Percentiles rank a stretch among this genome's conserved stretches.
These are phyloP conservation scores for Argyrosomus regius DNA, from an alignment of 2,797 vertebrate species.

Conservation along the genomic window DNA sequence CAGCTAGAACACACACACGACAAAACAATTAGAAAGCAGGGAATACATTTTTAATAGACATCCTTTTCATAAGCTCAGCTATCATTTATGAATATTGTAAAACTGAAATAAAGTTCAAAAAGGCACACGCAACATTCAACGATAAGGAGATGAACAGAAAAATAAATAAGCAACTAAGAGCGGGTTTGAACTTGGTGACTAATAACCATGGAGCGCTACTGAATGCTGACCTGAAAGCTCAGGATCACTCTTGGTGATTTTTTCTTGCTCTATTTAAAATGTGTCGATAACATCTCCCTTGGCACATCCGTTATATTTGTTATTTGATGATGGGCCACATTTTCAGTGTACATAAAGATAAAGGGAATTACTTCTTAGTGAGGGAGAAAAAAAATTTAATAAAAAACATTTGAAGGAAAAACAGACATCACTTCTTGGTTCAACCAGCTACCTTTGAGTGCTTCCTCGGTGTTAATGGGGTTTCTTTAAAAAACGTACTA, in stretches of 20 bases:
- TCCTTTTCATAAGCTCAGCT: slow-evolving; percentile 52
- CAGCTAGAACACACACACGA: slow-evolving; percentile 88
- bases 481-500: slow-evolving; percentile 12
- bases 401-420: neutral
- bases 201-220: neutral
- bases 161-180: slow-evolving; percentile 12
- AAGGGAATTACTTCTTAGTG: neutral
- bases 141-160: slow-evolving; percentile 31
- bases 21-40: slow-evolving; percentile 81
- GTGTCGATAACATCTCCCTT: neutral
- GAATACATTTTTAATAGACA: slow-evolving; percentile 70
- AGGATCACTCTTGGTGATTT: neutral
- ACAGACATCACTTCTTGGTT: neutral
- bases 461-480: neutral
- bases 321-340: neutral
- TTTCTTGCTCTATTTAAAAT: slow-evolving; percentile 7
- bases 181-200: neutral
- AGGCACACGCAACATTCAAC: slow-evolving; percentile 76
- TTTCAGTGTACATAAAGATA: neutral
- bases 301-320: neutral
- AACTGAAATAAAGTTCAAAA: slow-evolving; percentile 66
- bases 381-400: neutral
- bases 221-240: neutral
- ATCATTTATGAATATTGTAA: slow-evolving; percentile 41
- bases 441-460: neutral